These are phyloP conservation scores for Eonycteris spelaea DNA, from an alignment of 2,113 vertebrate genomes.

Conservation along the genomic window DNA sequence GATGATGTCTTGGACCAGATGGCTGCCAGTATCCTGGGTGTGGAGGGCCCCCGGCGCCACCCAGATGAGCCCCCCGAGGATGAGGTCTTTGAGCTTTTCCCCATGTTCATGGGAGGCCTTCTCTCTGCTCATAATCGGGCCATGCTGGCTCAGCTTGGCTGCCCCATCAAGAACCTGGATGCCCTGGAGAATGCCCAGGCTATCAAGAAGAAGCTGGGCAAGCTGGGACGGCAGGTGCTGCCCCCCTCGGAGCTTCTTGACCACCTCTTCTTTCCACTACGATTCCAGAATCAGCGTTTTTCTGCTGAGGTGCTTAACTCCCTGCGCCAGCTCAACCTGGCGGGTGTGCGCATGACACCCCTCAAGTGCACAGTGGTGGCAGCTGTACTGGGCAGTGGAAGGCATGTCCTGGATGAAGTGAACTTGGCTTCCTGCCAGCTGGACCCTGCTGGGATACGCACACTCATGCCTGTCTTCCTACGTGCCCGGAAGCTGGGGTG, in stretches of 20 bases:
- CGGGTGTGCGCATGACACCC: slow-evolving; percentile 91
- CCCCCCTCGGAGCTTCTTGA: slow-evolving; percentile 95
- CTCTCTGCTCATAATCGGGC: slow-evolving; percentile 92
- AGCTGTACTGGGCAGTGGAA: slow-evolving; percentile 86
- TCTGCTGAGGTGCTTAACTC: slow-evolving; percentile 90
- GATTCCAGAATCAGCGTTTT: slow-evolving; percentile 96
- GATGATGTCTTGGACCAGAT: slow-evolving; percentile 96
- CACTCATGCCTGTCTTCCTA: slow-evolving; percentile 87
- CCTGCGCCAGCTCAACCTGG: slow-evolving; percentile 86
- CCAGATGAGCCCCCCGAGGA: slow-evolving; percentile 76
- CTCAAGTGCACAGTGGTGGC: slow-evolving; percentile 93
- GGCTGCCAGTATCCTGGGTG: slow-evolving; percentile 91
- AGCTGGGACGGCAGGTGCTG: slow-evolving; percentile 84
- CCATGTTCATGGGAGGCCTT: slow-evolving; percentile 96
- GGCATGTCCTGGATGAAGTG: slow-evolving; percentile 88
- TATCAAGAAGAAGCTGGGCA: slow-evolving; percentile 90
- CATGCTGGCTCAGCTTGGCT: slow-evolving; percentile 92
- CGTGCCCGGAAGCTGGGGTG: slow-evolving; percentile 90
- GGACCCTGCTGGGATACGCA: slow-evolving; percentile 83
- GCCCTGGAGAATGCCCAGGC: slow-evolving; percentile 91
- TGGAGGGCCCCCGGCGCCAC: slow-evolving; percentile 90
- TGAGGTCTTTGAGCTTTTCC: slow-evolving; percentile 94
- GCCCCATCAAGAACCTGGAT: slow-evolving; percentile 92
- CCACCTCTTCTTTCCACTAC: slow-evolving; percentile 93
- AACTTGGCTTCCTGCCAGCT: slow-evolving; percentile 93